Conservation (phyloP, 2,113 vertebrate genomes). For the Dicerorhinus sumatrensis region DNA sequence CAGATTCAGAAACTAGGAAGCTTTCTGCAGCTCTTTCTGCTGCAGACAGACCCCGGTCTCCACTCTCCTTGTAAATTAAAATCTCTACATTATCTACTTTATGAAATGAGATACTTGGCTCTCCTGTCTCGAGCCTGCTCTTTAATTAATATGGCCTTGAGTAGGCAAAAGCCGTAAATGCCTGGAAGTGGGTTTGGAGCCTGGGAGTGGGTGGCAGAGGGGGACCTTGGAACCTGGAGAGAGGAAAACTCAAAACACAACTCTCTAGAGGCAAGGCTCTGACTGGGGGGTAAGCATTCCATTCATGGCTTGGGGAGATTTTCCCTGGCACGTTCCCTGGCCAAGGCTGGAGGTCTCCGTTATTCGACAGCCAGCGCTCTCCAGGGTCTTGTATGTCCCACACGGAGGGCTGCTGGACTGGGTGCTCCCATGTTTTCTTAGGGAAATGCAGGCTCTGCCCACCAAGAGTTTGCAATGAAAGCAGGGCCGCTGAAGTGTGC, state of each 20-base stretch:
- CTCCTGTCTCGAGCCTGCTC: conserved; percentile 67
- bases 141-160: conserved; percentile 78
- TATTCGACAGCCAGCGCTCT: background rate
- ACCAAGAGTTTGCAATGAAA: background rate
- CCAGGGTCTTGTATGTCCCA: background rate
- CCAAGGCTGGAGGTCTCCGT: background rate
- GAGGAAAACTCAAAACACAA: background rate
- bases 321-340: background rate
- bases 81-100: conserved; percentile 72
- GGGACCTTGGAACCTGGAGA: background rate
- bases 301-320: background rate
- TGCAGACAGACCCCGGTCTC: conserved; percentile 73
- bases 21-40: conserved; percentile 67
- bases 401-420: background rate
- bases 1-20: conserved; percentile 83
- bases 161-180: conserved; percentile 36
- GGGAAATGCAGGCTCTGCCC: background rate
- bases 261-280: background rate
- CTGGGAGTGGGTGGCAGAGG: too few species aligned
- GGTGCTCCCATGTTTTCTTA: background rate
- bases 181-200: background rate
- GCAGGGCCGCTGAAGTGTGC: fast-evolving
- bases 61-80: conserved; percentile 81
- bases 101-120: conserved; percentile 80
- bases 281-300: background rate